Evolutionary conservation across 2,888 invertebrate genomes (phyloP).

Genomic region (Heliothis peltigera): DNA sequence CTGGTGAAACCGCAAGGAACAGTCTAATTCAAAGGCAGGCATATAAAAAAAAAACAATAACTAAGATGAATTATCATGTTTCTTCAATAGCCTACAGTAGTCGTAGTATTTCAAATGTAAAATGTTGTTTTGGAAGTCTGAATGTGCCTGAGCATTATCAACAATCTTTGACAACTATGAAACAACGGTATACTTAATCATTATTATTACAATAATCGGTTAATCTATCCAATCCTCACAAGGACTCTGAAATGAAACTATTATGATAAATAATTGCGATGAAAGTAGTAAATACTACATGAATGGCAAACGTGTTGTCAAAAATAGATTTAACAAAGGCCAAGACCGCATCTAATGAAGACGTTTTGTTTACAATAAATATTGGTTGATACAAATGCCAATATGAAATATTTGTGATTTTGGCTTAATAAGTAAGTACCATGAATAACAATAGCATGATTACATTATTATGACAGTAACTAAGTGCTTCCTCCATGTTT

Average conservation of each 20-base stretch:
- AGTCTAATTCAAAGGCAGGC: constrained; percentile 8
- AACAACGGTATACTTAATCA: not conserved
- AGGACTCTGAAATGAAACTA: constrained; percentile 33
- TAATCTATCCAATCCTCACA: not conserved
- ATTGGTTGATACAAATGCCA: constrained; percentile 19
- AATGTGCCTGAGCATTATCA: no score
- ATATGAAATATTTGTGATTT: constrained; percentile 11
- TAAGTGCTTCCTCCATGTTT: no score
- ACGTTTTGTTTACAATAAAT: constrained; percentile 7
- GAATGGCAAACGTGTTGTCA: constrained; percentile 40
- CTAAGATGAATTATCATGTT: constrained; percentile 1
- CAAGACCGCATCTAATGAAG: not conserved
- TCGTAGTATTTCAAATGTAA: constrained; percentile 16
- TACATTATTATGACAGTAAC: no score
- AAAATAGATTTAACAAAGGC: constrained; percentile 17
- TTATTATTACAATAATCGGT: no score
- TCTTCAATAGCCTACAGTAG: no score
- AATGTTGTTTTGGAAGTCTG: constrained; percentile 14
- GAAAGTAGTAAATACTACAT: constrained; percentile 38
- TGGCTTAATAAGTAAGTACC: constrained; percentile 9
- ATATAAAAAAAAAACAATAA: constrained; percentile 22
- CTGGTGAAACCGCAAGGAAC: not conserved
- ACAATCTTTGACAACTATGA: no score
- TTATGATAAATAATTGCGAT: constrained; percentile 33
- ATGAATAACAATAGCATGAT: no score